Evolutionary conservation across 2,888 invertebrate genomes (phyloP), one percentile per base, ranked within the genome.

Genomic region (Lepidocyrtinus sp.): DNA sequence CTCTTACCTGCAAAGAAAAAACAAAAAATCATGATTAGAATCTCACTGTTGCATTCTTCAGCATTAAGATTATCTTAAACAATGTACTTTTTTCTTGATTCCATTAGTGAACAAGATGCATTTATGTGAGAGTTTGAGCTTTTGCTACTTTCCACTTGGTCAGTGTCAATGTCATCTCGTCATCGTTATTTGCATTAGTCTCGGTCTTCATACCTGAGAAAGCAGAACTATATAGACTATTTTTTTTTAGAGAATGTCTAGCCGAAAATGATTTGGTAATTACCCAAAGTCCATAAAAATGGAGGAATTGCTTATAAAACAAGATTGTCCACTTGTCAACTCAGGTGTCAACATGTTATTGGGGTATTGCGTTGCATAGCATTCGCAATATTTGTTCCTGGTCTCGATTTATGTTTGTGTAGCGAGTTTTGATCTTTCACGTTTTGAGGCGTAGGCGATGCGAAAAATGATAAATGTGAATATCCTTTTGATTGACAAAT

Each of bases 311-410:
- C 22, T 21, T 71, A 62, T 26, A 77, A 78, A 78, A 78, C 78
- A 78, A 78, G 78, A 61, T 26, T 63, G 68, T 72, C 73, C 73
- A 78, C 78, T 78, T 78, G 78, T 78, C 78, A 78, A 78, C 26
- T 26, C 19, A 73, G 67, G 78, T 78, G 78, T 78, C 78, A 78
- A 78, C 73, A 73, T 46, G 27, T 36, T 36, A 36, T 36, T 36
- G 36, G 36, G 12, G 5, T 65, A 77, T 67, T 61, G 19, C 65
- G 63, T 46, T 55, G 7, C 45, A 17, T 59, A 3, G 62, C 61
- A 64, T 64, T 36, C 46, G 21, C 45, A 12, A n/a, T n/a, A n/a
- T n/a, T n/a, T n/a, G n/a, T n/a, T n/a, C n/a, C n/a, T n/a, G n/a
- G n/a, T n/a, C n/a, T n/a, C n/a, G n/a, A n/a, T n/a, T n/a, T n/a